A percentile compares a stretch with the other conserved stretches of the same genome.
phyloP scores from a whole-genome alignment of 1,140 invertebrate species.

The Leguminivora glycinivorella region DNA sequence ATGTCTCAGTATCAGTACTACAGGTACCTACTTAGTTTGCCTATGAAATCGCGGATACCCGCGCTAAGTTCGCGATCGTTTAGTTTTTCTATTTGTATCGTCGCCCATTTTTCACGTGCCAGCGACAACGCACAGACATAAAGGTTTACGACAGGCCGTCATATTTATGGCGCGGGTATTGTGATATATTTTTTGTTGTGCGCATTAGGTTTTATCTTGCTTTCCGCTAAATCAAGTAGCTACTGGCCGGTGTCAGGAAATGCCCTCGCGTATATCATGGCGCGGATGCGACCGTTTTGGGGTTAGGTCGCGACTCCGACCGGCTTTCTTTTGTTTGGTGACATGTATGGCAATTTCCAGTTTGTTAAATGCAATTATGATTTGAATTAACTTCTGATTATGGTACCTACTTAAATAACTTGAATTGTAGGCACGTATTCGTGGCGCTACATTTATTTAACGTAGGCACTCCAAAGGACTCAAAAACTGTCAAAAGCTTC shows the following conservation, averaged over 20 bases:
- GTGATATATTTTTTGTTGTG: conserved; percentile 78
- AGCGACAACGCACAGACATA: conserved; percentile 72
- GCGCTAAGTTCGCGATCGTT: conserved; percentile 48
- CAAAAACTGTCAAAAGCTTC: too few relatives aligned
- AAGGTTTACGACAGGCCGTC: conserved; percentile 77
- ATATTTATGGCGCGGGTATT: conserved; percentile 76
- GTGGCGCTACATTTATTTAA: too few relatives aligned
- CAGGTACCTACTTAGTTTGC: neutral
- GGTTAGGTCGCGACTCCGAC: conserved; percentile 64
- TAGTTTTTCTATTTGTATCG: conserved; percentile 72
- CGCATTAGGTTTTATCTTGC: conserved; percentile 78
- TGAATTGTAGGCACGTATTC: neutral
- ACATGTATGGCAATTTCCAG: neutral
- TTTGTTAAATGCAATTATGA: neutral
- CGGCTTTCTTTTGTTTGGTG: conserved; percentile 38
- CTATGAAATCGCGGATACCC: conserved; percentile 42
- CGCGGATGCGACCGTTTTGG: conserved; percentile 71
- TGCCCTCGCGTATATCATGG: conserved; percentile 74
- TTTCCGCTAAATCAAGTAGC: conserved; percentile 79
- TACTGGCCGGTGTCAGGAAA: conserved; percentile 77
- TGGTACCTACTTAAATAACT: too few relatives aligned
- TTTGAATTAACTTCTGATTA: too few relatives aligned
- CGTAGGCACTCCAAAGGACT: too few relatives aligned
- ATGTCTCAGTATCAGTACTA: neutral
- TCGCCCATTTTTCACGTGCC: conserved; percentile 73